A percentile compares a stretch with the other conserved stretches of the same genome.
Conservation (phyloP, 2,888 invertebrate species). For the Rotaria socialis region DNA sequence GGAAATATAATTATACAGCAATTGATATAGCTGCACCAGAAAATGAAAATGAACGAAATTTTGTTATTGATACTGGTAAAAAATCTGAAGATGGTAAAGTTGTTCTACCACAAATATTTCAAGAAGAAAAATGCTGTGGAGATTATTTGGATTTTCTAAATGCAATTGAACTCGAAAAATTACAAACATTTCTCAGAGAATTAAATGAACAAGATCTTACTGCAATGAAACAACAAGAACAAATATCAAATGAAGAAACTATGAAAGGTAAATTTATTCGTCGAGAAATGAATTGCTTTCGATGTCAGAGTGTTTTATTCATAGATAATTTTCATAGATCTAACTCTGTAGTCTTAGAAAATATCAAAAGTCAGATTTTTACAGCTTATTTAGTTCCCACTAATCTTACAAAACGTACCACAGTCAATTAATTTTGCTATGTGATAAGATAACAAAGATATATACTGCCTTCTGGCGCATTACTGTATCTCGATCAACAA, state of each 20-base stretch:
- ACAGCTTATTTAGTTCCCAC: no score
- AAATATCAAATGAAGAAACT: not conserved
- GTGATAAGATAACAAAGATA: no score
- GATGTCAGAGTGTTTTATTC: no score
- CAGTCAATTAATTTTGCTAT: no score
- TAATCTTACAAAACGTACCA: no score
- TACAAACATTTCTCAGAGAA: not conserved
- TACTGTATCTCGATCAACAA: no score
- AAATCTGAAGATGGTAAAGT: slow-evolving; percentile 11
- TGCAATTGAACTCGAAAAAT: slow-evolving; percentile 24
- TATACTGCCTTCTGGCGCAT: no score
- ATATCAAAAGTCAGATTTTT: no score
- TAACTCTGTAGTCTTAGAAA: no score
- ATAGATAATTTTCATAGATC: no score
- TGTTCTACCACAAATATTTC: slow-evolving; percentile 30
- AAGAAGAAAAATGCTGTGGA: slow-evolving; percentile 19
- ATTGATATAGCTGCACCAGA: slow-evolving; percentile 21
- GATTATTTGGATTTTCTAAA: slow-evolving; percentile 25
- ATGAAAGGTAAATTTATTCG: no score
- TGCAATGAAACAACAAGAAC: not conserved
- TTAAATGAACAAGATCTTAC: not conserved
- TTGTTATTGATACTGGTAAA: slow-evolving; percentile 18
- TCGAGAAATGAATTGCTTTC: no score
- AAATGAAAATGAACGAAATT: not conserved
- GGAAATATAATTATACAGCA: not conserved